Percentiles rank a stretch among this genome's conserved stretches.
Evolutionary conservation across 2,888 invertebrate genomes (phyloP).

Genomic region (Adelphocoris suturalis): DNA sequence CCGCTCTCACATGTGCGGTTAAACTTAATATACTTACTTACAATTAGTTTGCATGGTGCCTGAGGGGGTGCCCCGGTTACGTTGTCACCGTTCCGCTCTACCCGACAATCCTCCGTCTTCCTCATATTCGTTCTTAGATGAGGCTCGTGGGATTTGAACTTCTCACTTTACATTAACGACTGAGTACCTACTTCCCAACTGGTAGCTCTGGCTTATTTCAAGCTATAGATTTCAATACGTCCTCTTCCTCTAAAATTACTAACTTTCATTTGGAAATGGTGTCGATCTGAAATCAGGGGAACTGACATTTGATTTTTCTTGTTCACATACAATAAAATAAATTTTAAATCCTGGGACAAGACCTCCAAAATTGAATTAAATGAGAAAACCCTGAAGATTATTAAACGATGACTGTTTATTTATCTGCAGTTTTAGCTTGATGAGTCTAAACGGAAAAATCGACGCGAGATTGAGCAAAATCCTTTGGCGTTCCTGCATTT

Average conservation of each 20-base stretch:
- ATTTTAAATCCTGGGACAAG: too few relatives aligned
- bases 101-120: not conserved
- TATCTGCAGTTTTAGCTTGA: too few relatives aligned
- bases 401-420: too few relatives aligned
- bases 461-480: too few relatives aligned
- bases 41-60: constrained; percentile 42
- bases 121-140: constrained; percentile 19
- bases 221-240: not conserved
- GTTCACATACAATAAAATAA: too few relatives aligned
- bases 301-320: too few relatives aligned
- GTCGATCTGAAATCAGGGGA: too few relatives aligned
- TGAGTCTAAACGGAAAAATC: too few relatives aligned
- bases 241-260: not conserved
- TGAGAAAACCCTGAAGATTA: too few relatives aligned
- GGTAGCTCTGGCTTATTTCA: not conserved
- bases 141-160: constrained; percentile 41
- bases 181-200: not conserved
- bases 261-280: too few relatives aligned
- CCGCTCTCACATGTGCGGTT: constrained; percentile 17
- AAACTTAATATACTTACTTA: constrained; percentile 52
- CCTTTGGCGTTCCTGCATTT: too few relatives aligned
- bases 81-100: not conserved
- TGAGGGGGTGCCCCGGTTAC: constrained; percentile 28
- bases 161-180: not conserved
- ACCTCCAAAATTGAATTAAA: too few relatives aligned